Conservation (phyloP, 2,797 vertebrate species). For the Allenopithecus nigroviridis region DNA sequence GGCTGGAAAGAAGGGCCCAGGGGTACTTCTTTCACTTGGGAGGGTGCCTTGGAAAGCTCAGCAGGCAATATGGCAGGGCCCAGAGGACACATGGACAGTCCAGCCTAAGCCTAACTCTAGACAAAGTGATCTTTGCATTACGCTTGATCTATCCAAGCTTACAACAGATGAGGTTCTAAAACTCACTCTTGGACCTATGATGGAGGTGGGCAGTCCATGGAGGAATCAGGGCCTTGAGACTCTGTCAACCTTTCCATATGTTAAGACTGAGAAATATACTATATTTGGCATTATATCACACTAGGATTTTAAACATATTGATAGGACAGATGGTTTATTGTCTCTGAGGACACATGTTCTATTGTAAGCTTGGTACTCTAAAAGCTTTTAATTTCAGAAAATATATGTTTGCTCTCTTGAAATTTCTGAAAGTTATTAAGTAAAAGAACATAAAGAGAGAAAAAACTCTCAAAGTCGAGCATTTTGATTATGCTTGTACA, state of each 20-base stretch:
- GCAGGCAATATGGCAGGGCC: not conserved
- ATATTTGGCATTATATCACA: not conserved
- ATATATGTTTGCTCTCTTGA: not conserved
- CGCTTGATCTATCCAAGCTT: not conserved
- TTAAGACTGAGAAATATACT: not conserved
- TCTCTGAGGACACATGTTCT: not conserved
- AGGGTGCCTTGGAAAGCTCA: not conserved
- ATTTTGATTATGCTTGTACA: not conserved
- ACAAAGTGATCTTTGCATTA: not conserved
- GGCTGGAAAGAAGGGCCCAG: not conserved
- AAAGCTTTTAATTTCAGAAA: slow-evolving; percentile 30
- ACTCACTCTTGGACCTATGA: not conserved
- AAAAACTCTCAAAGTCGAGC: not conserved
- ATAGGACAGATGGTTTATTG: slow-evolving; percentile 7
- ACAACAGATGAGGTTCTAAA: not conserved
- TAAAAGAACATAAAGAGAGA: slow-evolving; percentile 15
- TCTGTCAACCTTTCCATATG: slow-evolving; percentile 1
- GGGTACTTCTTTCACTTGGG: not conserved
- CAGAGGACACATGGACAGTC: not conserved
- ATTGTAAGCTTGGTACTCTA: not conserved
- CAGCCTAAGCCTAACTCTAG: not conserved
- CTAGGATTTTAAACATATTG: not conserved
- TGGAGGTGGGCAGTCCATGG: not conserved
- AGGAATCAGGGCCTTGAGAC: not conserved
- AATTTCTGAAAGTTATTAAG: slow-evolving; percentile 35